Percentiles rank a stretch among this genome's conserved stretches.
phyloP scores from a whole-genome alignment of 2,113 vertebrate genomes.

The Camelus bactrianus region DNA sequence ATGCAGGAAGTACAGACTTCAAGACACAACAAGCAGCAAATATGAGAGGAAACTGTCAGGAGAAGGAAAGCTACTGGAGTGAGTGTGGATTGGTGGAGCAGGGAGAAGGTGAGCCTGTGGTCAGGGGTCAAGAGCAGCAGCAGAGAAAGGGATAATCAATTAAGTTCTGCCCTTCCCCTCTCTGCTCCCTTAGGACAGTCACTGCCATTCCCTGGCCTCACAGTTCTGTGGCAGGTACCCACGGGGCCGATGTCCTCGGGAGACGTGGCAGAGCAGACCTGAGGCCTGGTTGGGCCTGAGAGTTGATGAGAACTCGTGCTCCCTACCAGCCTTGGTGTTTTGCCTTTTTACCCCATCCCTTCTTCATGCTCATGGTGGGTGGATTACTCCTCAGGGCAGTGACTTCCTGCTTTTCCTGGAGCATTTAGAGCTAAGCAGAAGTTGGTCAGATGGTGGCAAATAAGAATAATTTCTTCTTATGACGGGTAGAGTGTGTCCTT shows the following conservation, averaged over 20 bases:
- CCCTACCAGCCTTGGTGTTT: too few species aligned
- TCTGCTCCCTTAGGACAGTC: background rate
- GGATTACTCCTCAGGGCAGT: background rate
- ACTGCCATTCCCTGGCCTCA: background rate
- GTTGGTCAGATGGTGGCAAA: background rate
- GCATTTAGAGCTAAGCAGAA: background rate
- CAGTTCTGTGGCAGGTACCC: background rate
- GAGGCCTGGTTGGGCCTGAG: background rate
- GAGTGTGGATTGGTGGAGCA: background rate
- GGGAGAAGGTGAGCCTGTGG: background rate
- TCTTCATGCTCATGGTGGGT: background rate
- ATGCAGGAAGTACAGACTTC: conserved; percentile 6
- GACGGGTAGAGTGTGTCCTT: background rate
- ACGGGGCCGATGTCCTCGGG: background rate
- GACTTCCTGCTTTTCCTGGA: background rate
- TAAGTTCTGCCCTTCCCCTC: background rate
- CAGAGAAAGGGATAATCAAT: background rate
- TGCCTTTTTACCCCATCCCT: background rate
- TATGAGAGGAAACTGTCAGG: background rate
- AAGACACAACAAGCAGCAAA: background rate
- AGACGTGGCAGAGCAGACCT: background rate
- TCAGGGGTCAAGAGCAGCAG: background rate
- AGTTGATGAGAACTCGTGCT: background rate
- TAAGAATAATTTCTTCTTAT: background rate
- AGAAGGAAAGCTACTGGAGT: background rate